Evolutionary conservation across 2,888 invertebrate species (phyloP), one percentile per base, ranked within the genome.

Genomic region (Pollenia griseotomentosa): DNA sequence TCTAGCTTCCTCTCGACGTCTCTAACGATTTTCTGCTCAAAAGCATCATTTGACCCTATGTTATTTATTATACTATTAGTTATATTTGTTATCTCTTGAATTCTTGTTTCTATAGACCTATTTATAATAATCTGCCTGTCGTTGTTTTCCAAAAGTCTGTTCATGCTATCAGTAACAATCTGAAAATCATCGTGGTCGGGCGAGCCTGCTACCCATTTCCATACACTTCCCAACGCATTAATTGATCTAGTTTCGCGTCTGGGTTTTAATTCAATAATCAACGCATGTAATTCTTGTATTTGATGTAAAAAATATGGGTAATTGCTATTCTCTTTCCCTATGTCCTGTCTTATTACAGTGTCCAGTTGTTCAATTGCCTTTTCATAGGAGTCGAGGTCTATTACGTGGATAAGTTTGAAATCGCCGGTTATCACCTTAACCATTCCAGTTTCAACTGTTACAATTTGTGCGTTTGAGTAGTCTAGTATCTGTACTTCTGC

Each of bases 151-250:
- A 48, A 33, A 40, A 71, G 40, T 40, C 53, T 42, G 23, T 65
- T 65, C 53, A 77, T 55, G 11, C 44, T 46, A n/a, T 73, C 57
- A 14, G 44, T 74, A 66, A 84, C 19, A 23, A 83, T 71, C 63
- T 85, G 51, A 14, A 85, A 82, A 66, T 87, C 85, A 5, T 77
- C 73, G 40, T 85, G 84, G 55, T 85, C 86, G 5, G 86, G 75
- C 12, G 74, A 63, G 10, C 86, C 81, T 14, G 86, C 77, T 0
- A 88, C 40, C 75, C 81, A 86, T 42, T 82, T 86, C 82, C 86
- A 78, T 11, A 77, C 51, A n/a, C 40, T 86, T 19, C 88, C 84
- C 16, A 82, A 23, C 48, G 70, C 79, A 75, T 82, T 75, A 40
- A 86, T 77, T 11, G 86, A 79, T 68, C 68, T 78, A 33, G 40